Conservation (phyloP, 2,113 vertebrate genomes). For the Lathamus discolor region DNA sequence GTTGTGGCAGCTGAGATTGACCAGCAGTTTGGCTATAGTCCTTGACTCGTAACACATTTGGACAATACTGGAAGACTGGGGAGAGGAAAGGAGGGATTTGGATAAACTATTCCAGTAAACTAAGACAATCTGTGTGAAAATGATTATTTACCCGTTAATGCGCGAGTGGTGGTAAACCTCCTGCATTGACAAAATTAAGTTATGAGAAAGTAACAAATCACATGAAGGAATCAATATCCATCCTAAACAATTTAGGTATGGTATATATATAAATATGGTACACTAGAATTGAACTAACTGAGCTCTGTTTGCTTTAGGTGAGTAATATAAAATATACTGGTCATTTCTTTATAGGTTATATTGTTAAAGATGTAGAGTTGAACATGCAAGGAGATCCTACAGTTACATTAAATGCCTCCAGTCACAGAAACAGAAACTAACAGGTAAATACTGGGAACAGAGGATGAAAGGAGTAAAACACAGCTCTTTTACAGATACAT, state of each 20-base stretch:
- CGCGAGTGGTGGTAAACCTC: background rate
- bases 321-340: background rate
- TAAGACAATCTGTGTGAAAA: background rate
- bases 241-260: background rate
- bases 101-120: background rate
- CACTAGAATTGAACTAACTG: background rate
- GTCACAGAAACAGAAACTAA: background rate
- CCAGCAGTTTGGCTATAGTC: background rate
- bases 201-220: background rate
- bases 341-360: background rate
- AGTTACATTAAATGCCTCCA: background rate
- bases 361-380: background rate
- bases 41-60: background rate
- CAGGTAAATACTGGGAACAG: background rate
- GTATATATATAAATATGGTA: too few species aligned
- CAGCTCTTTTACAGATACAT: background rate
- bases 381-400: background rate
- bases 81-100: background rate
- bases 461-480: background rate
- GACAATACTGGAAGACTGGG: background rate
- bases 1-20: background rate
- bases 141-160: background rate
- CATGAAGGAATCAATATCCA: background rate
- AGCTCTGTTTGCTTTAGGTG: background rate
- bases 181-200: background rate